Percentiles rank a stretch among this genome's conserved stretches.
Evolutionary conservation across 2,797 vertebrate genomes (phyloP).

Genomic region (Taenioides sp.): DNA sequence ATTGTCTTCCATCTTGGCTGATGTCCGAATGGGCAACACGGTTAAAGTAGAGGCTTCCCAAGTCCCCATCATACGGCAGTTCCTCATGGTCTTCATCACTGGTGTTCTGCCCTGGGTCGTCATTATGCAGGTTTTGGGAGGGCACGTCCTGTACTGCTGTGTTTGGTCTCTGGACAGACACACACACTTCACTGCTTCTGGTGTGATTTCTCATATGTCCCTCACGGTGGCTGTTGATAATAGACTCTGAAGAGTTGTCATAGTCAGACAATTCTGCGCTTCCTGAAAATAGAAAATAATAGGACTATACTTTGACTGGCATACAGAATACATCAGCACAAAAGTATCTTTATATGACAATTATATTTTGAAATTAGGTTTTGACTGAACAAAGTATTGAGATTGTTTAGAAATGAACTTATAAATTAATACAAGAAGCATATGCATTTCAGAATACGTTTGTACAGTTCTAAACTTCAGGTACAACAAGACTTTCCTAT

Average conservation of each 20-base stretch:
- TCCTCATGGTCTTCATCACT: conserved; percentile 85
- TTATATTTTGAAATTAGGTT: too few species aligned
- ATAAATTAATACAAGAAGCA: too few species aligned
- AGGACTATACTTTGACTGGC: not conserved
- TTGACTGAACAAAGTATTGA: too few species aligned
- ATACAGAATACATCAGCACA: not conserved
- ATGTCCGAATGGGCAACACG: conserved; percentile 24
- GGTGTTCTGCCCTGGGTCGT: conserved; percentile 62
- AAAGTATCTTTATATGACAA: not conserved
- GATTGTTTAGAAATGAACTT: too few species aligned
- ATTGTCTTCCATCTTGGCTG: conserved; percentile 41
- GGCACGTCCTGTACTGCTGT: conserved; percentile 40
- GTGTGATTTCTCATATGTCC: conserved; percentile 11
- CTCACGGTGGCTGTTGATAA: conserved; percentile 37
- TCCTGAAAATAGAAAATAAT: conserved; percentile 47
- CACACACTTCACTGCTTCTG: conserved; percentile 26
- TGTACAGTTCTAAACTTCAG: too few species aligned
- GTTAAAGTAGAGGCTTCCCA: conserved; percentile 55
- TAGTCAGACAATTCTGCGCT: conserved; percentile 57
- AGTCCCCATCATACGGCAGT: conserved; percentile 77
- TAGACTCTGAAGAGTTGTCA: conserved; percentile 56
- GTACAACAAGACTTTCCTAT: too few species aligned
- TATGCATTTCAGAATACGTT: too few species aligned
- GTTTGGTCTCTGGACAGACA: conserved; percentile 53
- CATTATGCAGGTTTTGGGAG: conserved; percentile 15